Evolutionary conservation across 2,888 invertebrate genomes (phyloP).

Genomic region (Drosophila ustulata): DNA sequence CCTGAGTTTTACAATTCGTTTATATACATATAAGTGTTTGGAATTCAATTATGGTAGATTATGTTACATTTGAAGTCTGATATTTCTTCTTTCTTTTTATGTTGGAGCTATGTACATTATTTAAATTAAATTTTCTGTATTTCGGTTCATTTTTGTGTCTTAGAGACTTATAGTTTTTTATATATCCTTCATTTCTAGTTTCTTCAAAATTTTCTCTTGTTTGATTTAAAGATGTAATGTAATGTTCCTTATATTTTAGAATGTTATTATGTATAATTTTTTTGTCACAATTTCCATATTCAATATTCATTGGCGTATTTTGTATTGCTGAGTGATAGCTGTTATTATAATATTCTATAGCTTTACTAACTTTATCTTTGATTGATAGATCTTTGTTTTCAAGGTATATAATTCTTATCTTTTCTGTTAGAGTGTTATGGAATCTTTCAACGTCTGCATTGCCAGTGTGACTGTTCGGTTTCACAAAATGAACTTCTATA

Average conservation of each 20-base stretch:
- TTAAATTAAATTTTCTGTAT: constrained; percentile 24
- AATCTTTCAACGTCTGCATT: constrained; percentile 49
- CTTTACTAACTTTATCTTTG: constrained; percentile 34
- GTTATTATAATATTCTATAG: constrained; percentile 30
- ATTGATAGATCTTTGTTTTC: constrained; percentile 29
- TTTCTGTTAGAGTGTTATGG: constrained; percentile 36
- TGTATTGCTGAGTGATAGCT: constrained; percentile 27
- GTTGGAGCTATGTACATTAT: constrained; percentile 8
- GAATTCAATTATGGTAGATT: constrained; percentile 5
- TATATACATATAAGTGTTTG: background rate
- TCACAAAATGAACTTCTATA: constrained; percentile 47
- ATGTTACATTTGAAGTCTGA: constrained; percentile 13
- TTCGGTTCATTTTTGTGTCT: constrained; percentile 34
- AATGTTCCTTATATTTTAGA: constrained; percentile 21
- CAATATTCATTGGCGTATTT: constrained; percentile 21
- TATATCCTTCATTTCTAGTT: constrained; percentile 21
- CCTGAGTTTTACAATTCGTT: constrained; percentile 2
- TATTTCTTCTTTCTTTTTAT: constrained; percentile 37
- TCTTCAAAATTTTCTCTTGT: constrained; percentile 24
- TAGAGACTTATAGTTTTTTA: constrained; percentile 25
- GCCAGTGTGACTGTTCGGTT: constrained; percentile 47
- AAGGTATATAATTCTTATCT: constrained; percentile 34
- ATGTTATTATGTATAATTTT: constrained; percentile 12
- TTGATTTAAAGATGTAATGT: constrained; percentile 18
- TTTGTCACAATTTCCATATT: constrained; percentile 23